Evolutionary conservation across 2,113 vertebrate genomes (phyloP).

Genomic region (Gobius niger): DNA sequence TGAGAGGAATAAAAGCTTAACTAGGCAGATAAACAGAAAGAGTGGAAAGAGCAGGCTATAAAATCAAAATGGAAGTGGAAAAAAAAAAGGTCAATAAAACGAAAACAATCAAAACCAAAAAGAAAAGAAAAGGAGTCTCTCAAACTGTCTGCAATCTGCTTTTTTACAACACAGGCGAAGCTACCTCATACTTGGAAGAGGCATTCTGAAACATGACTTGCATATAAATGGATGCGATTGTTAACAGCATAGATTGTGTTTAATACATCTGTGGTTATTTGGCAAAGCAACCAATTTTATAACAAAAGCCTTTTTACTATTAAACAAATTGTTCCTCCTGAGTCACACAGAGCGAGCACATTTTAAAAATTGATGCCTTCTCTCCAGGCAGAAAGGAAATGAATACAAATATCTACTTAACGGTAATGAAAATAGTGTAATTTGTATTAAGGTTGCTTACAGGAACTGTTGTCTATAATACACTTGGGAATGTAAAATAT

Average conservation of each 20-base stretch:
- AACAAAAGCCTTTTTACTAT: not conserved
- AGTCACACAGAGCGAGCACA: constrained; percentile 6
- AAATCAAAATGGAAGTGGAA: constrained; percentile 24
- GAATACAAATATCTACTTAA: not conserved
- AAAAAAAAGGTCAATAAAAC: constrained; percentile 40
- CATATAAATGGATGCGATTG: constrained; percentile 17
- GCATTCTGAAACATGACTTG: constrained; percentile 1
- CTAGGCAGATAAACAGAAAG: constrained; percentile 27
- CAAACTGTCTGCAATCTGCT: constrained; percentile 19
- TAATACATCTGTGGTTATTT: too few relatives aligned
- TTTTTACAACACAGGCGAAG: constrained; percentile 37
- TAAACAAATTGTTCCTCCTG: not conserved
- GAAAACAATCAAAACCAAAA: constrained; percentile 27
- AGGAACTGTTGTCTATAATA: not conserved
- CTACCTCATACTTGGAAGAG: constrained; percentile 1
- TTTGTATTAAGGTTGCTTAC: not conserved
- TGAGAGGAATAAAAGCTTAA: constrained; percentile 31
- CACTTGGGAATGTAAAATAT: not conserved
- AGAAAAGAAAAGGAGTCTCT: not conserved
- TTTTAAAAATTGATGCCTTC: not conserved
- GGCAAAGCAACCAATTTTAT: not conserved
- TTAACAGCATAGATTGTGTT: too few relatives aligned
- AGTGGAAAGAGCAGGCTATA: constrained; percentile 23
- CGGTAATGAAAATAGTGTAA: not conserved
- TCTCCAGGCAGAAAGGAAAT: not conserved